A percentile compares a stretch with the other conserved stretches of the same genome.
Conservation (phyloP, 1,140 invertebrate genomes). For the Drosophila navojoa region DNA sequence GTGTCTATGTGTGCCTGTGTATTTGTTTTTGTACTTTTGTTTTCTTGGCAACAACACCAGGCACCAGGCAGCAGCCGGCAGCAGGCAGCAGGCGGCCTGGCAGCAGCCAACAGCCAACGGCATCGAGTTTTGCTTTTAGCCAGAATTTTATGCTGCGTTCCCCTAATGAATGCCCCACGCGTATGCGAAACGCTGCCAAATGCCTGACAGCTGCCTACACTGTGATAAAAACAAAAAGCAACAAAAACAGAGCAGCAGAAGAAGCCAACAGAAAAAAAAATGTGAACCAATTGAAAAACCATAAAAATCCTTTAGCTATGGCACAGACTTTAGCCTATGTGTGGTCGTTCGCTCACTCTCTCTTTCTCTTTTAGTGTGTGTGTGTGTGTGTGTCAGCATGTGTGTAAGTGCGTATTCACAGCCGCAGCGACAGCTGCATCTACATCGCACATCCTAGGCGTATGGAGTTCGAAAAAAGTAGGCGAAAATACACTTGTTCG, state of each 20-base stretch:
- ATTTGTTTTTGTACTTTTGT: slow-evolving; percentile 46
- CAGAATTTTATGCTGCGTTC: slow-evolving; percentile 54
- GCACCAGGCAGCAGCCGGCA: slow-evolving; percentile 5
- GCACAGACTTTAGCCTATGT: slow-evolving; percentile 40
- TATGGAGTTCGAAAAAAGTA: slow-evolving; percentile 1
- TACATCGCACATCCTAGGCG: slow-evolving; percentile 42
- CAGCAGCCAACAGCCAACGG: slow-evolving; percentile 3
- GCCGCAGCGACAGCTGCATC: slow-evolving; percentile 43
- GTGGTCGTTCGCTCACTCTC: slow-evolving; percentile 15
- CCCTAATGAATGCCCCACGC: slow-evolving; percentile 50
- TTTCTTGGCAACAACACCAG: slow-evolving; percentile 42
- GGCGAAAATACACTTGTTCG: background rate
- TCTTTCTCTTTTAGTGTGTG: background rate
- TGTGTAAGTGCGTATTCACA: slow-evolving; percentile 22
- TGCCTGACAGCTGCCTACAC: slow-evolving; percentile 42
- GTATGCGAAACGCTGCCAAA: slow-evolving; percentile 29
- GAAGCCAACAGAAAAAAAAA: slow-evolving; percentile 3
- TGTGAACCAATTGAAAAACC: slow-evolving; percentile 56
- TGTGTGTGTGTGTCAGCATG: background rate
- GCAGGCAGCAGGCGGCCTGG: slow-evolving; percentile 5
- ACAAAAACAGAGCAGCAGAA: background rate
- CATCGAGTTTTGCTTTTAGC: slow-evolving; percentile 44
- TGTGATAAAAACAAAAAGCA: slow-evolving; percentile 33
- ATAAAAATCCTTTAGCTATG: slow-evolving; percentile 55
- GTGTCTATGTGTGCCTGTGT: slow-evolving; percentile 34